Percentiles rank a stretch among this genome's conserved stretches.
These are phyloP conservation scores for Darevskia mixta DNA, from an alignment of 2,797 vertebrate genomes.

Conservation along the genomic window DNA sequence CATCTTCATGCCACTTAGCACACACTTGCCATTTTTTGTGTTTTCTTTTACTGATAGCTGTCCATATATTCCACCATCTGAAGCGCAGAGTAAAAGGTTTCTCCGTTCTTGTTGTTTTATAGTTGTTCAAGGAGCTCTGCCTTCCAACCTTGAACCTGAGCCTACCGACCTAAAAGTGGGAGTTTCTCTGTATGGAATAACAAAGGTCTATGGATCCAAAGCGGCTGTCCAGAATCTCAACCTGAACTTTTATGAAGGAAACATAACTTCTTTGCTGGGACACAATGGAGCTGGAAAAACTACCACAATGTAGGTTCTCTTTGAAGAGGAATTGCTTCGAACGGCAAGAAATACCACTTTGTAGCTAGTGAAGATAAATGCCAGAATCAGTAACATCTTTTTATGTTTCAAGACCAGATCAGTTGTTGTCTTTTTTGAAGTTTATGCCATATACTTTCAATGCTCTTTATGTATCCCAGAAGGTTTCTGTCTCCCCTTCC, in stretches of 20 bases:
- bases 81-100: background rate
- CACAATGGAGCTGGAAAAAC: conserved; percentile 99
- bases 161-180: conserved; percentile 87
- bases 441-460: background rate
- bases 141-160: conserved; percentile 82
- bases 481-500: conserved; percentile 19
- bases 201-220: conserved; percentile 88
- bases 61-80: background rate
- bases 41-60: conserved; percentile 17
- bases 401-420: conserved; percentile 13
- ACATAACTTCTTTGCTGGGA: conserved; percentile 94
- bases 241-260: conserved; percentile 93
- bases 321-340: conserved; percentile 10
- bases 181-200: conserved; percentile 88
- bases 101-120: conserved; percentile 50
- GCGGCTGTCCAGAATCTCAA: conserved; percentile 91
- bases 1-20: background rate
- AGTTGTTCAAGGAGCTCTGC: conserved; percentile 75
- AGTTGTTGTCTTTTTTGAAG: conserved; percentile 3
- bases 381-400: conserved; percentile 8
- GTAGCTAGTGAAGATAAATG: background rate
- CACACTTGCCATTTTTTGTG: conserved; percentile 6
- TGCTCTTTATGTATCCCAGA: conserved; percentile 4
- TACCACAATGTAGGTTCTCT: conserved; percentile 90
- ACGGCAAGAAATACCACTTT: background rate